Evolutionary conservation across 2,797 vertebrate genomes (phyloP).

Genomic region (Melanotaenia pygmaea): DNA sequence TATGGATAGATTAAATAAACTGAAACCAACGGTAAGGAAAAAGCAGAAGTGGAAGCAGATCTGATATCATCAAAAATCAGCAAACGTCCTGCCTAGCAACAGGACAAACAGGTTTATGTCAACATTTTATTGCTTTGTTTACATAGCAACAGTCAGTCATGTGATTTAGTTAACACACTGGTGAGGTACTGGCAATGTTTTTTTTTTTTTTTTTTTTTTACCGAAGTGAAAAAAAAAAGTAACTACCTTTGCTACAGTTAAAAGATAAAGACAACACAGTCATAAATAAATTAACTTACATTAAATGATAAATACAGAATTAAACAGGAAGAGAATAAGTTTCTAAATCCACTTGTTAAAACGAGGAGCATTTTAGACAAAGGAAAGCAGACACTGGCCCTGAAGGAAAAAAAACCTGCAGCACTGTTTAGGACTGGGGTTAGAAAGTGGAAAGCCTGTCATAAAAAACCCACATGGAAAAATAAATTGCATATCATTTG

Average conservation of each 20-base stretch:
- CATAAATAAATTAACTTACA: conserved; percentile 58
- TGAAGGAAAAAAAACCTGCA: background rate
- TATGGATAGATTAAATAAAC: too few species aligned
- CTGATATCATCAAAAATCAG: too few species aligned
- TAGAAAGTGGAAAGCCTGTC: background rate
- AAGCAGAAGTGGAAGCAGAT: too few species aligned
- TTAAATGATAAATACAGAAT: conserved; percentile 15
- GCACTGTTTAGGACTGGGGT: background rate
- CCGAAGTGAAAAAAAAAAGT: background rate
- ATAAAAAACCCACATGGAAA: background rate
- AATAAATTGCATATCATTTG: background rate
- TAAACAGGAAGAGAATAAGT: background rate
- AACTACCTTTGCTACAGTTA: conserved; percentile 15
- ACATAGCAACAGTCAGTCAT: conserved; percentile 12
- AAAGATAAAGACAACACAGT: conserved; percentile 1
- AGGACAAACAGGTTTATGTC: background rate
- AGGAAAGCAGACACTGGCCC: background rate
- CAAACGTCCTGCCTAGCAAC: conserved; percentile 21
- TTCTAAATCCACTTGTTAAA: background rate
- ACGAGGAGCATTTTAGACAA: background rate
- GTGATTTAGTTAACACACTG: conserved; percentile 7
- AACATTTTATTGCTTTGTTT: conserved; percentile 42
- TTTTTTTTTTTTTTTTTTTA: background rate
- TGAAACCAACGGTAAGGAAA: too few species aligned
- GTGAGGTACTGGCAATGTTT: background rate